Conservation (phyloP, 2,113 vertebrate genomes). For the Mirza zaza region DNA sequence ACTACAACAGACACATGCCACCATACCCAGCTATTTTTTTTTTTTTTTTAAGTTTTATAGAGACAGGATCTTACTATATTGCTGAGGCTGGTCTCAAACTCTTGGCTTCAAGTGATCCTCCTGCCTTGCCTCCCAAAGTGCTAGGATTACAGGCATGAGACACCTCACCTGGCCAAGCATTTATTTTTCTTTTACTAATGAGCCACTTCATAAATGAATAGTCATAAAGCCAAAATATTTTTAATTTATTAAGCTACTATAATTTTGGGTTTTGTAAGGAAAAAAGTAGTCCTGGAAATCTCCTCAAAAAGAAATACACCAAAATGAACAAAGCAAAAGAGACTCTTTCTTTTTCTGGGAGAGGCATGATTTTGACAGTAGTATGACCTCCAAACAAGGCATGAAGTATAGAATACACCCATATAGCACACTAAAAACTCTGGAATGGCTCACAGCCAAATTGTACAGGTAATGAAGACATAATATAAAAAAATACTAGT, state of each 20-base stretch:
- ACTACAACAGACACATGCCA: too few species aligned
- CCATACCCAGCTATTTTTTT: too few species aligned
- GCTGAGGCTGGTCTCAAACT: too few species aligned
- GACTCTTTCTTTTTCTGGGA: neutral
- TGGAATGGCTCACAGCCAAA: neutral
- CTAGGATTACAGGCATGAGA: too few species aligned
- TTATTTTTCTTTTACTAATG: neutral
- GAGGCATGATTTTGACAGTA: neutral
- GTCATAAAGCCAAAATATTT: slow-evolving; percentile 12
- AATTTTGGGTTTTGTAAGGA: neutral
- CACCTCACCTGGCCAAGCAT: too few species aligned
- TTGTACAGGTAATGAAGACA: neutral
- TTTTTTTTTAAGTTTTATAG: too few species aligned
- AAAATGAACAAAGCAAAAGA: neutral
- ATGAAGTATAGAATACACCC: neutral
- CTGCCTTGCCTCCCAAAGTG: too few species aligned
- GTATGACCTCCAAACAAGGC: neutral
- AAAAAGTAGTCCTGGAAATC: neutral
- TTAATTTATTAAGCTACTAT: neutral
- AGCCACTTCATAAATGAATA: slow-evolving; percentile 35
- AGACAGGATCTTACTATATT: too few species aligned
- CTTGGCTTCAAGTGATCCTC: too few species aligned
- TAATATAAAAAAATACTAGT: neutral
- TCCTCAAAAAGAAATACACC: neutral
- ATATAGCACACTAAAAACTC: neutral